Base-by-base conservation (phyloP, 2,113 vertebrate species). In the Paracanthobrama guichenoti region DNA sequence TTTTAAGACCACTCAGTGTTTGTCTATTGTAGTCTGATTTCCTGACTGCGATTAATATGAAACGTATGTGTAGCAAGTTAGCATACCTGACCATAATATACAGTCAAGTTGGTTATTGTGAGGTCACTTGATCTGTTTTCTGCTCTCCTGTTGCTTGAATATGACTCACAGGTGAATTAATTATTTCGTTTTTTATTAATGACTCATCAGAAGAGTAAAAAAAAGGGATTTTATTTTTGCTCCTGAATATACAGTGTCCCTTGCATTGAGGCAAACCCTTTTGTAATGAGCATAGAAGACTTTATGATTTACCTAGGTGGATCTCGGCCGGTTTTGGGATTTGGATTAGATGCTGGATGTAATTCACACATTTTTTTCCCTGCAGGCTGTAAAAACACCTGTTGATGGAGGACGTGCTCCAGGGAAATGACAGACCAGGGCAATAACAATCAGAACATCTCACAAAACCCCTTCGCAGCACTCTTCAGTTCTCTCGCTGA, bases 401-500 rank as follows among this genome's bases (percentile, higher is more conserved):
- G 91, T 95, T 93, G 82, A 96, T 97, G 96, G 96, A 94, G 91
- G 91, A 89, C 89, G 90, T 89, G 92, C 90, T 92, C 94, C 93
- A 93, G 89, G 95, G 96, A 96, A 92, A 99, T 99, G 98, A 99
- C 96, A 91, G 97, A 99, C 96, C 98, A 97, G 93, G 97, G 98
- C 92, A 99, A 98, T 94, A 98, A 98, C 94, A 99, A 99, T 95
- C 94, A 95, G 90, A 97, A 96, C 94, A 97, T 99, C 93, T 98
- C 98, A 87, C 92, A 95, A 92, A 99, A 99, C 93, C 98, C 98
- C 39, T 99, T 99, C 75, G 97, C 97, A 89, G 98, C 98, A 79
- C 97, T 99, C 87, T 99, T 99, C 93, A 94, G 97, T 91, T 98
- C 98, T 6, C 86, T 99, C 64, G 97, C 97, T 83, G 98, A 98